Evolutionary conservation across 1,140 invertebrate species (phyloP).

Genomic region (Homarus americanus): DNA sequence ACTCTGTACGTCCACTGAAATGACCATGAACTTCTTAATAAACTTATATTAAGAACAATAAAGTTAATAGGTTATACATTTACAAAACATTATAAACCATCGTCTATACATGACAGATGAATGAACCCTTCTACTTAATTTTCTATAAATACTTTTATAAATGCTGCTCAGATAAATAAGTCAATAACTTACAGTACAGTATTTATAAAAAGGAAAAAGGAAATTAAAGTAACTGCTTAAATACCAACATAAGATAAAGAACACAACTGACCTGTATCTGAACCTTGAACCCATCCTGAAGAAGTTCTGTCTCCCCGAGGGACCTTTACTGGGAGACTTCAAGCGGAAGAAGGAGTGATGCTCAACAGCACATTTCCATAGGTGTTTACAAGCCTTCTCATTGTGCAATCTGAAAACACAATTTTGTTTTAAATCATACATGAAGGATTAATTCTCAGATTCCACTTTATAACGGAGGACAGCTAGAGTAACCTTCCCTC

Average conservation of each 20-base stretch:
- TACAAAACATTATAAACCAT: too few species aligned
- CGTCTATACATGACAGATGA: background rate
- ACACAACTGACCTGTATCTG: slow-evolving; percentile 86
- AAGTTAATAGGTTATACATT: too few species aligned
- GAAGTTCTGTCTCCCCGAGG: slow-evolving; percentile 94
- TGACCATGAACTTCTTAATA: slow-evolving; percentile 10
- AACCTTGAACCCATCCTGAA: slow-evolving; percentile 98
- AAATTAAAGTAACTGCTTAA: background rate
- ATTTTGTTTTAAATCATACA: too few species aligned
- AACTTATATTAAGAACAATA: too few species aligned
- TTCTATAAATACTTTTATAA: background rate
- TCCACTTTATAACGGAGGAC: too few species aligned
- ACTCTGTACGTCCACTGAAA: slow-evolving; percentile 91
- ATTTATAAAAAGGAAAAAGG: background rate
- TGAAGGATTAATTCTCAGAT: too few species aligned
- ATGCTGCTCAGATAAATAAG: too few species aligned
- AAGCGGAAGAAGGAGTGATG: slow-evolving; percentile 99
- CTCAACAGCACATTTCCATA: slow-evolving; percentile 99
- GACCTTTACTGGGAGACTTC: slow-evolving; percentile 92
- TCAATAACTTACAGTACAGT: too few species aligned
- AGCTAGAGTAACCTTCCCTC: too few species aligned
- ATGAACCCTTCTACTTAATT: too few species aligned
- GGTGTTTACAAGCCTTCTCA: slow-evolving; percentile 98
- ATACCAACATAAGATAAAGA: background rate
- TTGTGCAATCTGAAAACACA: slow-evolving; percentile 86